Percentiles rank a stretch among this genome's conserved stretches.
Conservation (phyloP, 2,113 vertebrate genomes). For the Serilophus lunatus region DNA sequence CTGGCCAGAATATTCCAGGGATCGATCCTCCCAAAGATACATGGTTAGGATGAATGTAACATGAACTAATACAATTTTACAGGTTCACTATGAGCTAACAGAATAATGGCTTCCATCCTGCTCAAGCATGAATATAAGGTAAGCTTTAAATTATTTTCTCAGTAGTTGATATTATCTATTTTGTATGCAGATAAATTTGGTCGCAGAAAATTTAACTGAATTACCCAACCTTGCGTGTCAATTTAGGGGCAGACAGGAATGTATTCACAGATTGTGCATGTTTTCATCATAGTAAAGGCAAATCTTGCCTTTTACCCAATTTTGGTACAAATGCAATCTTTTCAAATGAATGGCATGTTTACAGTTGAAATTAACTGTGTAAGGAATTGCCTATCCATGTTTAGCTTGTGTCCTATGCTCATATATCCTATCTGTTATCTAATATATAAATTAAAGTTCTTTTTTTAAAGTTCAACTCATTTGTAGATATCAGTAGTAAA, state of each 20-base stretch:
- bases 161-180: not conserved
- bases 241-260: not conserved
- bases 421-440: not conserved
- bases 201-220: not conserved
- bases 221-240: not conserved
- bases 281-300: not conserved
- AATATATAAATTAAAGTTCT: not conserved
- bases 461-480: not conserved
- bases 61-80: not conserved
- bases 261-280: not conserved
- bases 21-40: not conserved
- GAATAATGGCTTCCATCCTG: not conserved
- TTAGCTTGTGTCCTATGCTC: not conserved
- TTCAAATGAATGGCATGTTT: not conserved
- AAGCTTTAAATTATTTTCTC: not conserved
- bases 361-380: not conserved
- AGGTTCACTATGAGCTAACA: not conserved
- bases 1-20: not conserved
- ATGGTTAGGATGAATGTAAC: not conserved
- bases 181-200: not conserved
- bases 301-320: not conserved
- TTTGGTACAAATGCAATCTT: not conserved
- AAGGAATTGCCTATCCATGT: not conserved
- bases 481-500: not conserved
- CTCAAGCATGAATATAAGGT: not conserved